Conservation (phyloP, 2,888 invertebrate genomes). For the Balanococcus diminutus region DNA sequence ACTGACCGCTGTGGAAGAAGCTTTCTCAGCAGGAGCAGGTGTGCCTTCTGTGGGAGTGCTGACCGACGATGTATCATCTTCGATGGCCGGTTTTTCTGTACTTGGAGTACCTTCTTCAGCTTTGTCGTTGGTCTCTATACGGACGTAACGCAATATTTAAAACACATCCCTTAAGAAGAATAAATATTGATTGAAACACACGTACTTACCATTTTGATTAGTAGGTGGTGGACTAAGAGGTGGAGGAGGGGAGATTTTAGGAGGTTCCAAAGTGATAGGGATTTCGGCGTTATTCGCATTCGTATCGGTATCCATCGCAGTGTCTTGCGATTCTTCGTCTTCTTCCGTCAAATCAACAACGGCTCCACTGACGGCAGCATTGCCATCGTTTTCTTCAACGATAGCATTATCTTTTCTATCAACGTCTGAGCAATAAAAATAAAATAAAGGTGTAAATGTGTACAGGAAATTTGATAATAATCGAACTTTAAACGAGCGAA, state of each 20-base stretch:
- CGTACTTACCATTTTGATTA: background rate
- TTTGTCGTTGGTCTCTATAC: background rate
- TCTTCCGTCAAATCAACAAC: constrained; percentile 30
- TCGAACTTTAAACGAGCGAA: background rate
- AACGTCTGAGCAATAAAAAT: no score
- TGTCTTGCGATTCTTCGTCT: constrained; percentile 2
- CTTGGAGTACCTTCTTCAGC: background rate
- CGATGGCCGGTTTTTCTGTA: background rate
- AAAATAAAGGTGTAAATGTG: background rate
- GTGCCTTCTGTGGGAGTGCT: background rate
- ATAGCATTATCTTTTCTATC: background rate
- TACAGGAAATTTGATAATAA: background rate
- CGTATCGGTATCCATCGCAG: no score
- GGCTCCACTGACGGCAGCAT: background rate
- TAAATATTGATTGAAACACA: background rate
- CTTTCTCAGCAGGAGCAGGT: background rate
- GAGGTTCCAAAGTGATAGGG: background rate
- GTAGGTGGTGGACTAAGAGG: background rate
- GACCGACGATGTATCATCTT: background rate
- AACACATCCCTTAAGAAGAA: background rate
- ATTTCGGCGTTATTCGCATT: background rate
- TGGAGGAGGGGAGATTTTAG: background rate
- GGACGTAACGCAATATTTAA: no score
- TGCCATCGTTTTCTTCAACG: background rate
- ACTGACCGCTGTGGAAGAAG: background rate